Conservation (phyloP, 2,113 vertebrate species). For the Excalfactoria chinensis region DNA sequence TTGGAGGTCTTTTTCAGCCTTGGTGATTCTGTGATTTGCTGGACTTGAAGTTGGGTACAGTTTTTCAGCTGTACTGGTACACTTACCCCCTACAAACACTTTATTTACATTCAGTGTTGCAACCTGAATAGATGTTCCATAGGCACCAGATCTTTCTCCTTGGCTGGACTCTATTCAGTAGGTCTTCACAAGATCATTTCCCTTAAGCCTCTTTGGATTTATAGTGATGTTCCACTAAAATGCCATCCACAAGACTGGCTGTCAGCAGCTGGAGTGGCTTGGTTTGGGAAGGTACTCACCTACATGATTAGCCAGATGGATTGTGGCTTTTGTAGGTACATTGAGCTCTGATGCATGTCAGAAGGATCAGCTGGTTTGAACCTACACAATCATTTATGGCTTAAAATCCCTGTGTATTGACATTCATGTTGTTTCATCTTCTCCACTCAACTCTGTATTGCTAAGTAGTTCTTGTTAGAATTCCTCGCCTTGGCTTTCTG, state of each 20-base stretch:
- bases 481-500: background rate
- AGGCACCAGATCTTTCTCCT: background rate
- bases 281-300: background rate
- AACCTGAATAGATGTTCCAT: background rate
- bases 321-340: rapidly evolving
- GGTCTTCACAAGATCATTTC: background rate
- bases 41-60: background rate
- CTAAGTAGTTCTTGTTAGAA: background rate
- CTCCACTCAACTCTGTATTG: background rate
- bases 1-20: too few relatives aligned
- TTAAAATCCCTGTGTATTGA: rapidly evolving
- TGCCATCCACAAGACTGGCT: background rate
- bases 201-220: background rate
- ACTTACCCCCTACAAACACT: background rate
- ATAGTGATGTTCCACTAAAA: background rate
- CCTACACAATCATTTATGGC: background rate
- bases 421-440: background rate
- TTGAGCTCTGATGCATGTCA: background rate
- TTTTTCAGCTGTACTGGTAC: background rate
- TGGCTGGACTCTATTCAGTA: background rate
- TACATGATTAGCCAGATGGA: background rate
- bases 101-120: background rate
- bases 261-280: background rate
- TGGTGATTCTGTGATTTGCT: background rate
- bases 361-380: background rate